Evolutionary conservation across 2,797 vertebrate species (phyloP), one percentile per base, ranked within the genome.

Genomic region (Poecilia wingei): DNA sequence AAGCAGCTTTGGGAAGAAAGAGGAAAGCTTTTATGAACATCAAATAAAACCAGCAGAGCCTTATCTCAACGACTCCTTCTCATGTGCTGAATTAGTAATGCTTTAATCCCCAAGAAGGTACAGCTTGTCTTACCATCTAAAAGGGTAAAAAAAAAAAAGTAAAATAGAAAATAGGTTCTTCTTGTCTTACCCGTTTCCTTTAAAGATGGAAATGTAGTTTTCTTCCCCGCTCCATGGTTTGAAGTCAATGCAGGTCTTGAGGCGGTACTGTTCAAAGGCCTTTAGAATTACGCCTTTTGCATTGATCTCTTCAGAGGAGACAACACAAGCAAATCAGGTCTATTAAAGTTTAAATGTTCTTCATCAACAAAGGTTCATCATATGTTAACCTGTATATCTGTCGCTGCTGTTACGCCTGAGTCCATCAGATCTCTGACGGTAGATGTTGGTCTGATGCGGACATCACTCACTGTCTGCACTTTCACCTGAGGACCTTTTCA

Each of bases 171-270:
- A 64, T 49, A 8, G 4, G 9, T 16, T 77, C 1, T 70, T 64
- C 45, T 18, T 36, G 25, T 68, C 95, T 94, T 92, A 99, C 98
- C 98, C 98, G 10, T 74, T 91, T 57, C 96, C 97, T 94, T 98
- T 98, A 90, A 98, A 96, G 53, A 99, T 95, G 22, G 96, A 96
- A 87, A 99, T 97, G 80, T 98, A 99, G 92, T 99, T 97, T 75
- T 87, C 20, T 91, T 99, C 98, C 80, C 97, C 97, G 4, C 79
- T 83, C 98, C 98, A 98, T 28, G 97, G 97, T 79, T 97, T 96
- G 93, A 98, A 99, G 93, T 99, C 96, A 18, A 99, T 98, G 89
- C 98, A 99, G 25, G 96, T 96, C 95, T 99, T 99, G 25, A 99
- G 94, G 28, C 96, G 95, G 88, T 98, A 99, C 80, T 96, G 97